Conservation (phyloP, 2,888 invertebrate genomes). For the Hypselothyrea guttata region DNA sequence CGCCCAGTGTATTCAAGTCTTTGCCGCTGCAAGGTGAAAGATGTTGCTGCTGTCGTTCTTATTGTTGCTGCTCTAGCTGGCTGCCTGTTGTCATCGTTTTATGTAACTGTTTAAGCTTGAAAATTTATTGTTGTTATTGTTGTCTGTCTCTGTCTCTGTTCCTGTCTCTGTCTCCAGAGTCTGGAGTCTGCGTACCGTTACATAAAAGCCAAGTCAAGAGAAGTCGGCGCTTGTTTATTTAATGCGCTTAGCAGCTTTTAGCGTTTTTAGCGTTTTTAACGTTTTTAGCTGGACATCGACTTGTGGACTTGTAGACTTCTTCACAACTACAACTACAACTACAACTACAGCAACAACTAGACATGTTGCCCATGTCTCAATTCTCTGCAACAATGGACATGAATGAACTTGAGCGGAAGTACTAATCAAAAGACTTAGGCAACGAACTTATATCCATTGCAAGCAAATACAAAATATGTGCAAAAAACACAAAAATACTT, state of each 20-base stretch:
- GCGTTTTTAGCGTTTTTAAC: too few species aligned
- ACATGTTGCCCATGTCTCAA: slow-evolving; percentile 40
- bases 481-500: slow-evolving; percentile 37
- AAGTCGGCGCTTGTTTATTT: slow-evolving; percentile 66
- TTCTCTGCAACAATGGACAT: slow-evolving; percentile 13
- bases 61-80: slow-evolving; percentile 26
- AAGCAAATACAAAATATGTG: too few species aligned
- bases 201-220: slow-evolving; percentile 51
- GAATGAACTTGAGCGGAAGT: slow-evolving; percentile 52
- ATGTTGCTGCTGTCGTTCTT: slow-evolving; percentile 40
- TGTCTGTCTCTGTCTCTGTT: slow-evolving; percentile 11
- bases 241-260: slow-evolving; percentile 71
- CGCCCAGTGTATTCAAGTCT: not conserved
- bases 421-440: slow-evolving; percentile 72
- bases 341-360: slow-evolving; percentile 1
- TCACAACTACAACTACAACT: too few species aligned
- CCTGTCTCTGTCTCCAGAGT: too few species aligned
- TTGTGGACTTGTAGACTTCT: too few species aligned
- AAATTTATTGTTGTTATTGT: slow-evolving; percentile 57
- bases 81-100: slow-evolving; percentile 48
- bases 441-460: slow-evolving; percentile 63
- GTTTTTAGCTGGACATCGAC: slow-evolving; percentile 57
- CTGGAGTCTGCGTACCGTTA: slow-evolving; percentile 57
- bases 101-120: slow-evolving; percentile 72
- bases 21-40: slow-evolving; percentile 40